phyloP scores from a whole-genome alignment of 1,140 invertebrate species.

The Zaprionus tsacasi region DNA sequence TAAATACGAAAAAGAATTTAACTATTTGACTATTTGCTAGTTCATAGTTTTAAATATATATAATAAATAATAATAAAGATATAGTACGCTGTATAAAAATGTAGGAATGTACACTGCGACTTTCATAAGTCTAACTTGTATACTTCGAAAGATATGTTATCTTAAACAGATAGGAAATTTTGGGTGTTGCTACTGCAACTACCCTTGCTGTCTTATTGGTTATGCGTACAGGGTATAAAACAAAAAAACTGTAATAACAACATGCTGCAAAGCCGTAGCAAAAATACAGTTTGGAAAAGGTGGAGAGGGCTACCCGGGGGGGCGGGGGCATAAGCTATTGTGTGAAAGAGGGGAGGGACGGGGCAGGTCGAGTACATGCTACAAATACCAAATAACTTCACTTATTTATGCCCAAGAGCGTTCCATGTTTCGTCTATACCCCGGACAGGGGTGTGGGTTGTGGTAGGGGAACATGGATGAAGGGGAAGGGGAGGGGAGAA shows the following conservation, averaged over 20 bases:
- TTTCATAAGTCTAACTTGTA: neutral
- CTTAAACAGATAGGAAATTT: neutral
- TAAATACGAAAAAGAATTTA: too few relatives aligned
- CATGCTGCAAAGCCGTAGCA: slow-evolving; percentile 12
- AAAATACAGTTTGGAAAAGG: neutral
- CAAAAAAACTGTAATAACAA: slow-evolving; percentile 57
- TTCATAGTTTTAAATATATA: neutral
- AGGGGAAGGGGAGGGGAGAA: neutral
- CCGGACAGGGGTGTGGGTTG: neutral
- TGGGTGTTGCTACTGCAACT: neutral
- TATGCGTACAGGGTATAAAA: slow-evolving; percentile 14
- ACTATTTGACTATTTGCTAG: neutral
- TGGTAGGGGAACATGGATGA: too few relatives aligned
- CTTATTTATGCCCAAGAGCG: slow-evolving; percentile 60
- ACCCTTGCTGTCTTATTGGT: neutral
- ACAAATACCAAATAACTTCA: slow-evolving; percentile 79
- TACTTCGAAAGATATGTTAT: neutral
- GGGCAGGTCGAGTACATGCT: slow-evolving; percentile 54
- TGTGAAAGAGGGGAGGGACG: slow-evolving; percentile 1
- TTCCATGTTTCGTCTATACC: slow-evolving; percentile 25
- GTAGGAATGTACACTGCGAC: neutral
- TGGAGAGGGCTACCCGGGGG: slow-evolving; percentile 1
- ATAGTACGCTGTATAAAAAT: neutral
- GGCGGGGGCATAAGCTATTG: slow-evolving; percentile 1
- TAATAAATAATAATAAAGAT: neutral